A percentile compares a stretch with the other conserved stretches of the same genome.
Evolutionary conservation across 1,140 invertebrate species (phyloP).

Genomic region (Aleiodes sp.): DNA sequence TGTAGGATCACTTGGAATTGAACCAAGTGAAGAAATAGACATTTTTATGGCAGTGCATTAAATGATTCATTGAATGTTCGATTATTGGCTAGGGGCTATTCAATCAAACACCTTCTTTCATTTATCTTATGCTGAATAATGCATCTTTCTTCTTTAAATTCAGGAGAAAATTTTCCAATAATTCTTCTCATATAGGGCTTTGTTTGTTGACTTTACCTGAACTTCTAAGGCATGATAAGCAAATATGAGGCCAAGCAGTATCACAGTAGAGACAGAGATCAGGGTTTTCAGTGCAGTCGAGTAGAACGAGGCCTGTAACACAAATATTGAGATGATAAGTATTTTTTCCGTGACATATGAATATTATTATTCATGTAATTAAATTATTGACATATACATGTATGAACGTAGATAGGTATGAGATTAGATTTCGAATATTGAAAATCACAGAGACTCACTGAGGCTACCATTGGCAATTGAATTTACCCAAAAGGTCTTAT

Average conservation of each 20-base stretch:
- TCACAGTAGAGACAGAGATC: conserved; percentile 98
- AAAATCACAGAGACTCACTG: no score
- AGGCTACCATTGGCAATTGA: conserved; percentile 3
- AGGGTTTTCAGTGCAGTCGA: conserved; percentile 97
- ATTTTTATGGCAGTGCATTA: conserved; percentile 9
- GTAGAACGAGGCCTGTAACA: conserved; percentile 91
- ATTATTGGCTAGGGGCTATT: neutral
- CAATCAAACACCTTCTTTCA: neutral
- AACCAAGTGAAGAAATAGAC: neutral
- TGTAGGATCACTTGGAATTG: neutral
- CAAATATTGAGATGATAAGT: conserved; percentile 24
- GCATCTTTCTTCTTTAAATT: neutral
- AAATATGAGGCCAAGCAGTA: conserved; percentile 97
- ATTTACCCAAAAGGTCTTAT: neutral
- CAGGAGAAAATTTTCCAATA: neutral
- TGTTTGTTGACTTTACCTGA: conserved; percentile 86
- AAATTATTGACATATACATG: no score
- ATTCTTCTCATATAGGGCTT: no score
- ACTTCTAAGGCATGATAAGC: conserved; percentile 99
- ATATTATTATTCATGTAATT: no score
- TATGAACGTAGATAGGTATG: neutral
- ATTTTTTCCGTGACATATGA: neutral
- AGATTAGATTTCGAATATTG: neutral
- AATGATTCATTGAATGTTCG: conserved; percentile 23
- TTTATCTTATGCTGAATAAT: neutral